phyloP scores from a whole-genome alignment of 2,888 invertebrate species.

The Bellardia pandia region DNA sequence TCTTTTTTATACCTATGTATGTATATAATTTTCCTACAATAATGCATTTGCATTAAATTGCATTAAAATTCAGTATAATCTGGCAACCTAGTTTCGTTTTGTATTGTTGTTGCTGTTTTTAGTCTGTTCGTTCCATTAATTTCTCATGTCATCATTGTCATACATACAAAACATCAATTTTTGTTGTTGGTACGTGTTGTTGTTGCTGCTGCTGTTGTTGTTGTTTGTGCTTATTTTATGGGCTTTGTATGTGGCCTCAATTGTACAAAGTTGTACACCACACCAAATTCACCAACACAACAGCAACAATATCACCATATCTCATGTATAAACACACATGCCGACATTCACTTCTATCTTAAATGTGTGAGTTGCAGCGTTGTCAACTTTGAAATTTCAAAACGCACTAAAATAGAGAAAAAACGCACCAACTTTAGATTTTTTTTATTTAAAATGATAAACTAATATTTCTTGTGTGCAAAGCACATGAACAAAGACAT shows the following conservation, averaged over 20 bases:
- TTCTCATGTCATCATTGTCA: conserved; percentile 66
- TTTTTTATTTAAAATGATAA: no score
- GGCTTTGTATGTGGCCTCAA: conserved; percentile 73
- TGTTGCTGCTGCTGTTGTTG: conserved; percentile 27
- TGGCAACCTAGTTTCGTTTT: conserved; percentile 67
- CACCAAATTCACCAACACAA: conserved; percentile 52
- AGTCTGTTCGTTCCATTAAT: conserved; percentile 69
- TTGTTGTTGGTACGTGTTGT: conserved; percentile 24
- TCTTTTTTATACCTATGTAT: background rate
- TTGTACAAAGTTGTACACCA: conserved; percentile 72
- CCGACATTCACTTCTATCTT: no score
- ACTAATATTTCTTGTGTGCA: no score
- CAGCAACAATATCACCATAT: conserved; percentile 15
- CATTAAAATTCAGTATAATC: conserved; percentile 53
- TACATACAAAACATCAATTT: conserved; percentile 43
- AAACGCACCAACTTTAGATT: no score
- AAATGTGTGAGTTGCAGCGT: background rate
- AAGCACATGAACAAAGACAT: no score
- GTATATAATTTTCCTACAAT: no score
- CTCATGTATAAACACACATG: background rate
- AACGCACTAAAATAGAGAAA: no score
- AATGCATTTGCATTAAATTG: background rate
- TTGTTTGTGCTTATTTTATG: conserved; percentile 54
- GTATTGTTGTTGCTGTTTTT: conserved; percentile 26
- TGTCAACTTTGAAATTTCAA: no score